These are phyloP conservation scores for Pygoscelis antarcticus DNA, from an alignment of 2,113 vertebrate genomes.

Conservation along the genomic window DNA sequence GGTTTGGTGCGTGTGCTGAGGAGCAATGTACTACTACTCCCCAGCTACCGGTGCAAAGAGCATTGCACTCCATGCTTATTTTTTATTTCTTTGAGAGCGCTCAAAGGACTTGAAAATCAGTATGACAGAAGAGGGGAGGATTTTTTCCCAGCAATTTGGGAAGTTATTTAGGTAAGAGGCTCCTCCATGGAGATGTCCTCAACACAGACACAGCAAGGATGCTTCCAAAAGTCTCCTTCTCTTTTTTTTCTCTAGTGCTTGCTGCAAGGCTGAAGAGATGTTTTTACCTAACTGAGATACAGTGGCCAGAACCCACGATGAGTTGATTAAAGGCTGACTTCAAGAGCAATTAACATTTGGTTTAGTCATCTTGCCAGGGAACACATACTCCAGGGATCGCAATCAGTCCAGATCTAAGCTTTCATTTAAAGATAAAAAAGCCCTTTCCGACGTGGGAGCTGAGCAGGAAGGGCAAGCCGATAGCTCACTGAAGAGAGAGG, in stretches of 20 bases:
- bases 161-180: neutral
- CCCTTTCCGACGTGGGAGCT: neutral
- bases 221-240: neutral
- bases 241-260: neutral
- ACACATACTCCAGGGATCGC: neutral
- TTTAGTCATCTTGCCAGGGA: conserved; percentile 49
- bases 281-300: neutral
- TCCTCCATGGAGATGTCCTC: neutral
- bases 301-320: neutral
- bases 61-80: neutral
- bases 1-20: neutral
- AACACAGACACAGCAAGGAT: neutral
- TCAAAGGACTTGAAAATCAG: neutral
- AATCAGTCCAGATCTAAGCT: conserved; percentile 14
- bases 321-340: conserved; percentile 53
- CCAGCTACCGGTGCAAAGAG: neutral
- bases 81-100: neutral
- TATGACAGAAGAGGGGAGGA: neutral
- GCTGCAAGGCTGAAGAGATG: neutral
- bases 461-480: neutral
- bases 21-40: neutral
- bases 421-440: conserved; percentile 42
- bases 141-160: neutral
- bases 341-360: conserved; percentile 50
- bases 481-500: neutral